Conservation (phyloP, 2,888 invertebrate genomes). For the Ganaspis brasiliensis region DNA sequence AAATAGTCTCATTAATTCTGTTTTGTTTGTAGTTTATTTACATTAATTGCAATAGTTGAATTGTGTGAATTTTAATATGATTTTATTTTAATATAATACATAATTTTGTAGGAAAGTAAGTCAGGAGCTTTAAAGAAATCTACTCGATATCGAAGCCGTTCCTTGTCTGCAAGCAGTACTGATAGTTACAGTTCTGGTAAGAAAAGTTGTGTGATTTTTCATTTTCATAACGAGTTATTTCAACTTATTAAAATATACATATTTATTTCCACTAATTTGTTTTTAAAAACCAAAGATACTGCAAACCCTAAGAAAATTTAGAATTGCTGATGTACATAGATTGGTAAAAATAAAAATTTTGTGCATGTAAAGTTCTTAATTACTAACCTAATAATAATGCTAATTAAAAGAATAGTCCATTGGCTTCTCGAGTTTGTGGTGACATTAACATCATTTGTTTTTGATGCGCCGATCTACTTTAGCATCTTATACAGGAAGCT, state of each 20-base stretch:
- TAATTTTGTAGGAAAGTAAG: slow-evolving; percentile 82
- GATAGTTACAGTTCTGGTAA: slow-evolving; percentile 96
- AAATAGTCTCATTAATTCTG: slow-evolving; percentile 75
- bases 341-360: not conserved
- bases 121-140: slow-evolving; percentile 93
- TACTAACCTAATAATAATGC: not conserved
- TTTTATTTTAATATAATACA: slow-evolving; percentile 41
- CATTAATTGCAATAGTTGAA: slow-evolving; percentile 70
- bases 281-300: too few relatives aligned
- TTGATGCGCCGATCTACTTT: slow-evolving; percentile 66
- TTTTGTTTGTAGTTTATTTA: slow-evolving; percentile 74
- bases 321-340: too few relatives aligned
- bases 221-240: not conserved
- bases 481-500: slow-evolving; percentile 88
- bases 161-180: slow-evolving; percentile 95
- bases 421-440: slow-evolving; percentile 59
- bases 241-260: too few relatives aligned
- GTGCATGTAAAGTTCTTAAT: not conserved
- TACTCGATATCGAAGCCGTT: slow-evolving; percentile 93
- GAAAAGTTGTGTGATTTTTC: slow-evolving; percentile 58
- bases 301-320: too few relatives aligned
- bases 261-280: too few relatives aligned
- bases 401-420: not conserved
- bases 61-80: not conserved
- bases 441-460: slow-evolving; percentile 70